Percentiles rank a stretch among this genome's conserved stretches.
Evolutionary conservation across 2,797 vertebrate genomes (phyloP).

Genomic region (Amphiprion clarkii): DNA sequence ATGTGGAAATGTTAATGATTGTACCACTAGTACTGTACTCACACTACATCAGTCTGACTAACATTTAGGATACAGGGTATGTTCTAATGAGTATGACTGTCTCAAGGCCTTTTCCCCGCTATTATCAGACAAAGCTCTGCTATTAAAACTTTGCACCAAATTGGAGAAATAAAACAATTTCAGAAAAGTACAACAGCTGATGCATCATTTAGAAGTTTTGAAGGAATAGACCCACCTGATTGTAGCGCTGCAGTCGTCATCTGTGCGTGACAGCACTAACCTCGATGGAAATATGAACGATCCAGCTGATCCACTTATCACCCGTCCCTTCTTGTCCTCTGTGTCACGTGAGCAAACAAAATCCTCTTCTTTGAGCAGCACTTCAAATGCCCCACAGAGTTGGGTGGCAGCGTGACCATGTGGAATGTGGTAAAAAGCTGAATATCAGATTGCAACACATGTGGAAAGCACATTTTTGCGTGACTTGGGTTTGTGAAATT

Average conservation of each 20-base stretch:
- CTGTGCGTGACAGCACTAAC: slow-evolving; percentile 24
- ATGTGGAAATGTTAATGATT: not conserved
- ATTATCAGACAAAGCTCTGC: not conserved
- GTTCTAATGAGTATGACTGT: not conserved
- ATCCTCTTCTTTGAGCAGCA: slow-evolving; percentile 42
- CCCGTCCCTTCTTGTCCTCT: slow-evolving; percentile 52
- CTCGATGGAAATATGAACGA: slow-evolving; percentile 64
- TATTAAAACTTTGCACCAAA: not conserved
- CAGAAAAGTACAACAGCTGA: not conserved
- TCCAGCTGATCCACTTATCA: slow-evolving; percentile 68
- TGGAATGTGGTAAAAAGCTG: not conserved
- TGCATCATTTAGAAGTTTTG: not conserved
- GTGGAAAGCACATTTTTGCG: too few relatives aligned
- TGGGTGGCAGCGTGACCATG: not conserved
- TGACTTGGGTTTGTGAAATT: too few relatives aligned
- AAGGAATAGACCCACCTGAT: slow-evolving; percentile 67
- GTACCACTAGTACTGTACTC: not conserved
- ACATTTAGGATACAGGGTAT: not conserved
- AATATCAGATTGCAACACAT: too few relatives aligned
- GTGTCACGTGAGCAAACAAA: slow-evolving; percentile 60
- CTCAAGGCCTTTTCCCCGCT: not conserved
- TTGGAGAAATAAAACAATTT: not conserved
- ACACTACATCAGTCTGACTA: not conserved
- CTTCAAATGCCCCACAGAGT: too few relatives aligned
- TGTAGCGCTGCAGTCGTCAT: slow-evolving; percentile 17